Base-by-base conservation (phyloP, 2,888 invertebrate genomes). In the Strigamia maritima region DNA sequence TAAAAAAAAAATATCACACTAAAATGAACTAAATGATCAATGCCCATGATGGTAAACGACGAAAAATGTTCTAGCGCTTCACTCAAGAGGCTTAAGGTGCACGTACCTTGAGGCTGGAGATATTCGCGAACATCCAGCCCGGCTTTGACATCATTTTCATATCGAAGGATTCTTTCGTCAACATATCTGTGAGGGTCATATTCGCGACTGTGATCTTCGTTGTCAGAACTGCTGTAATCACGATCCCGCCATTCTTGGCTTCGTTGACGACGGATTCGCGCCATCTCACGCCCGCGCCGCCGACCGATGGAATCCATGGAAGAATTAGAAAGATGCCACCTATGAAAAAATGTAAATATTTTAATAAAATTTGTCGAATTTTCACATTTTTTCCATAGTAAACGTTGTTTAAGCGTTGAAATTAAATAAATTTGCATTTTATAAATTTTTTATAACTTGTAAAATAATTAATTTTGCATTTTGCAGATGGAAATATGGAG, bases 161-260 rank as follows among this genome's bases (percentile, higher is more conserved):
- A 80, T 19, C 78, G 80, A 22, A 80, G 35, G 35, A 80, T 74
- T n/a, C 79, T 35, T 22, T 77, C 77, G 49, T 80, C 80, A 6
- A 80, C 77, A 60, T 80, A 80, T 16, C 80, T 40, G 75, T 80
- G 80, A 22, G 75, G 75, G 16, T 75, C 28, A 10, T 40, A 40
- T 79, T 76, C 24, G n/a, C 31, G 44, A 40, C 14, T 38, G 22
- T 79, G 77, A 2, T 80, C 80, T 16, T 80, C 80, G 44, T 80
- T 80, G 14, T 80, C 80, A 3, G 80, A 80, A 40, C 80, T 80
- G 76, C 80, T 80, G 79, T 81, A 80, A 10, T 80, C 80, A 54
- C 80, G 22, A 26, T 80, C 80, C 6, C 80, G 49, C 80, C 80
- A 80, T 44, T 80, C 80, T 49, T 80, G 80, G 31, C 80, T 80